A percentile compares a stretch with the other conserved stretches of the same genome.
phyloP scores from a whole-genome alignment of 2,113 vertebrate genomes.

The Neogobius melanostomus region DNA sequence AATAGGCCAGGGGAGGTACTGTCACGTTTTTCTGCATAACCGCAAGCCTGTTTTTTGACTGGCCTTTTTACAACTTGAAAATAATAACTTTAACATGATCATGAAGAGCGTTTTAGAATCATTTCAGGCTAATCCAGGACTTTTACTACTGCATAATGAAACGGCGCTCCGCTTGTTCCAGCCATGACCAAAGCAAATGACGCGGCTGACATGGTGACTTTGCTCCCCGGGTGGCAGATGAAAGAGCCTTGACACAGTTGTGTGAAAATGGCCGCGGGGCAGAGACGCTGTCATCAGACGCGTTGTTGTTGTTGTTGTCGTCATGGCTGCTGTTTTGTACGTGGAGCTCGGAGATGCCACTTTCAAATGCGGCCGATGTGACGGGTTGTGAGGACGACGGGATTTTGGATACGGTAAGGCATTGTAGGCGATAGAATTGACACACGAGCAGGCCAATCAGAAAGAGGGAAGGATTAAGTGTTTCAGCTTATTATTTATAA shows the following conservation, averaged over 20 bases:
- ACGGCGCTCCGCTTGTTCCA: constrained; percentile 11
- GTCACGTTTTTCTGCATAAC: background rate
- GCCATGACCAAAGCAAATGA: constrained; percentile 41
- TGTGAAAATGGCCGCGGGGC: constrained; percentile 41
- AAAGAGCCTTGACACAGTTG: constrained; percentile 57
- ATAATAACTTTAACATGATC: constrained; percentile 25
- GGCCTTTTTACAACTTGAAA: too few relatives aligned
- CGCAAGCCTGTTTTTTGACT: too few relatives aligned
- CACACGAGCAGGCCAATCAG: background rate
- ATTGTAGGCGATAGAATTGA: background rate
- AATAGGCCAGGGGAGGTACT: background rate
- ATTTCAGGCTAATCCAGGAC: constrained; percentile 16
- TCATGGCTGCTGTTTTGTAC: constrained; percentile 12
- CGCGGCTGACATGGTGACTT: constrained; percentile 48
- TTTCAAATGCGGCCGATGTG: constrained; percentile 6
- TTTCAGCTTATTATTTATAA: background rate
- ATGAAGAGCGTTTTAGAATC: constrained; percentile 10
- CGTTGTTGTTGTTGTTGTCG: constrained; percentile 30
- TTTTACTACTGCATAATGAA: constrained; percentile 20
- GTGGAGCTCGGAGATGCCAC: constrained; percentile 18
- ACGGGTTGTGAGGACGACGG: background rate
- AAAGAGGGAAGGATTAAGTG: background rate
- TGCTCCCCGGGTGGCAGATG: constrained; percentile 41
- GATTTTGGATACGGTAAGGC: background rate
- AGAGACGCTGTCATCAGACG: constrained; percentile 49